A percentile compares a stretch with the other conserved stretches of the same genome.
Conservation (phyloP, 2,797 vertebrate genomes). For the Lepus townsendii region DNA sequence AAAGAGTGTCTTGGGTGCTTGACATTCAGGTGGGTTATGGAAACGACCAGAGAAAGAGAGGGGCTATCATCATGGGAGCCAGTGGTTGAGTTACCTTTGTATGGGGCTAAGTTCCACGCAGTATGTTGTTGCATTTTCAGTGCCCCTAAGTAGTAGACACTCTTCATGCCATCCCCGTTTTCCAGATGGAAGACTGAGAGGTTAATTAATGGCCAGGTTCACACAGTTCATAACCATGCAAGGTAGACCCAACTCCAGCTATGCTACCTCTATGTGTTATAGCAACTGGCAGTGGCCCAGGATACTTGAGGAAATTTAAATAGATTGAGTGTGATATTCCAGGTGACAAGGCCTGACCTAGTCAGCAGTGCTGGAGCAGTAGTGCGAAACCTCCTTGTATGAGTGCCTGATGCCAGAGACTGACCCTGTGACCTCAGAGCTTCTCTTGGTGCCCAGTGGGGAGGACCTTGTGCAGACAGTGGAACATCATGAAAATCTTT, state of each 20-base stretch:
- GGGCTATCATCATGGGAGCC: background rate
- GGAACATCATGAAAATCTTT: background rate
- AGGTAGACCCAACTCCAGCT: no score
- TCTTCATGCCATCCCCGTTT: background rate
- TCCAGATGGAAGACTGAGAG: background rate
- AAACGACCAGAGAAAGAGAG: background rate
- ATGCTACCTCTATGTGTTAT: background rate
- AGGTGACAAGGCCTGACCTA: background rate
- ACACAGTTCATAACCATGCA: background rate
- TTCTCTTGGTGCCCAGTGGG: background rate
- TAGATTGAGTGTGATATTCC: background rate
- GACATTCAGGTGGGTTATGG: background rate
- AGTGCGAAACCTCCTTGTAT: background rate
- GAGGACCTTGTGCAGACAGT: background rate
- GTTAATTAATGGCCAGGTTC: background rate
- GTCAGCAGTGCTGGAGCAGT: background rate
- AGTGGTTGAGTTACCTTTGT: background rate
- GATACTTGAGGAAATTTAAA: background rate
- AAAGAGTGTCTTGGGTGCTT: background rate
- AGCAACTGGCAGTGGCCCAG: background rate
- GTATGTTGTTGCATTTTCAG: background rate
- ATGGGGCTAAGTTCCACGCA: background rate
- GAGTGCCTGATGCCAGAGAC: background rate
- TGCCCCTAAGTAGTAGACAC: background rate
- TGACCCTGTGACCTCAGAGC: background rate